Conservation (phyloP, 1,140 invertebrate genomes). For the Agrypnia vestita region DNA sequence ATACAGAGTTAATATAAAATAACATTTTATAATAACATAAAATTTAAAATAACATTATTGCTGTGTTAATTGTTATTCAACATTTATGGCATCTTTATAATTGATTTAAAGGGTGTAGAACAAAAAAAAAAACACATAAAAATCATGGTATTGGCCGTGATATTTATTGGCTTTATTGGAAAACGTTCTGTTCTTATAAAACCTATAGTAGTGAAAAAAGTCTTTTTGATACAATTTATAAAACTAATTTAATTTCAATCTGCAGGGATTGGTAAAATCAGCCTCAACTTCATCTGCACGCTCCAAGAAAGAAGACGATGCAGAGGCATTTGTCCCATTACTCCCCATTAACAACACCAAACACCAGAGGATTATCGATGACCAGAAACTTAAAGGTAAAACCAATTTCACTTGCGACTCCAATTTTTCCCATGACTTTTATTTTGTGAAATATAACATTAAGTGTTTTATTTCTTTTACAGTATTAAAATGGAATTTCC, state of each 20-base stretch:
- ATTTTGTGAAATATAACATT: neutral
- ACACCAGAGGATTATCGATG: constrained; percentile 92
- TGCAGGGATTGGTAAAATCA: constrained; percentile 66
- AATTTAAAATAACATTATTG: no score
- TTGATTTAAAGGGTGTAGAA: no score
- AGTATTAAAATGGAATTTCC: constrained; percentile 97
- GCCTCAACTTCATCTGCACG: constrained; percentile 68
- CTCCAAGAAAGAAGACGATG: constrained; percentile 90
- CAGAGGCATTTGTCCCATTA: constrained; percentile 83
- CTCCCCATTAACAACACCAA: constrained; percentile 90
- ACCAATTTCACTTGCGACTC: neutral
- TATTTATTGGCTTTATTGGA: no score
- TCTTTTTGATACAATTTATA: no score
- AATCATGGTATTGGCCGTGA: no score
- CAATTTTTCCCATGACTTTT: neutral
- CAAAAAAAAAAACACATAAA: no score
- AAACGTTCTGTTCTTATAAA: no score
- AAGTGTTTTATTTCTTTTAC: constrained; percentile 30
- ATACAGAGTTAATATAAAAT: no score
- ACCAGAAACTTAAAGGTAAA: constrained; percentile 87
- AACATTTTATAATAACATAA: no score
- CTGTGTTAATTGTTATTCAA: no score
- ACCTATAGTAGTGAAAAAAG: no score
- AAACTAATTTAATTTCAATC: neutral
- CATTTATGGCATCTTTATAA: no score